Conservation (phyloP, 1,140 invertebrate species). For the Cotesia vestalis region DNA sequence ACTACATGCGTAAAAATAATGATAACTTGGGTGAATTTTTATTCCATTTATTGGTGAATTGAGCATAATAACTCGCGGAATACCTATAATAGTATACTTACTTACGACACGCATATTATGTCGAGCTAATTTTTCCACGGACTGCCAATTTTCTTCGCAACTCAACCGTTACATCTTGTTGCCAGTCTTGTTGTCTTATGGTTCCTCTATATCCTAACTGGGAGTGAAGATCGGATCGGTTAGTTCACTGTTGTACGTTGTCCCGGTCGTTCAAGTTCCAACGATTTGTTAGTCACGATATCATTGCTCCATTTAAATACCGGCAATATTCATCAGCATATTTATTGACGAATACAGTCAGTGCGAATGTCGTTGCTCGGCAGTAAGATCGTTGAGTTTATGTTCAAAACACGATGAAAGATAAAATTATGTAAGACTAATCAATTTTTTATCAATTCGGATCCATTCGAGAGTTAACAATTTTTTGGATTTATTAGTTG, state of each 20-base stretch:
- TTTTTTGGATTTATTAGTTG: neutral
- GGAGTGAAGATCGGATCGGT: slow-evolving; percentile 58
- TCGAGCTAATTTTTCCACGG: slow-evolving; percentile 61
- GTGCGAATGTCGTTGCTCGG: neutral
- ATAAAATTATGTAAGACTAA: neutral
- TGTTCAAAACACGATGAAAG: neutral
- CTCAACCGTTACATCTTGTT: slow-evolving; percentile 58
- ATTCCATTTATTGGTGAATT: slow-evolving; percentile 4
- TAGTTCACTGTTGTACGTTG: slow-evolving; percentile 61
- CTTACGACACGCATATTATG: slow-evolving; percentile 56
- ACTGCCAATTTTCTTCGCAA: slow-evolving; percentile 62
- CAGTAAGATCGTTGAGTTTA: neutral
- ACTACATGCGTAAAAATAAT: slow-evolving; percentile 21
- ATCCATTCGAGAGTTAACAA: too few species aligned
- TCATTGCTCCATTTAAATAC: slow-evolving; percentile 10
- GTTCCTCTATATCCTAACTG: slow-evolving; percentile 17
- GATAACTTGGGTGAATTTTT: neutral
- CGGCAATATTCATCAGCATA: too few species aligned
- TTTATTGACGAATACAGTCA: too few species aligned
- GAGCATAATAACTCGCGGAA: slow-evolving; percentile 48
- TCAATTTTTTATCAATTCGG: too few species aligned
- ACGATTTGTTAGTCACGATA: neutral
- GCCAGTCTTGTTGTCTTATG: slow-evolving; percentile 24
- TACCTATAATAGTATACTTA: neutral
- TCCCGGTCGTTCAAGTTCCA: slow-evolving; percentile 47